These are phyloP conservation scores for Tineola bisselliella DNA, from an alignment of 2,888 invertebrate genomes.

Conservation along the genomic window DNA sequence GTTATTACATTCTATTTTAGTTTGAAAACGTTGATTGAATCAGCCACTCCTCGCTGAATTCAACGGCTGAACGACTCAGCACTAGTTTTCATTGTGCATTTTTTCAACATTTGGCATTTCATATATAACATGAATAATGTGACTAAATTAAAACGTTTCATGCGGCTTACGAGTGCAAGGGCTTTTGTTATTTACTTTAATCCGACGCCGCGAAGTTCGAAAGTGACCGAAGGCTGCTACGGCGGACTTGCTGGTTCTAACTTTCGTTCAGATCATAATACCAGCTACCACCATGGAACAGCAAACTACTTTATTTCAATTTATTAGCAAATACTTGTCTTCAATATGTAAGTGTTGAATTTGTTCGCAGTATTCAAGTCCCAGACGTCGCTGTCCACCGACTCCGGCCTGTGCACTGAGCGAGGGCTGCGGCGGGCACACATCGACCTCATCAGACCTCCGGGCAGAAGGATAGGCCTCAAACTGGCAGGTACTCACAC, in stretches of 20 bases:
- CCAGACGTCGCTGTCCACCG: conserved; percentile 58
- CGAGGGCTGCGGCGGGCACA: conserved; percentile 51
- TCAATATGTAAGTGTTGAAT: conserved; percentile 10
- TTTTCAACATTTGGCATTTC: too few species aligned
- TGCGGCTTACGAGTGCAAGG: too few species aligned
- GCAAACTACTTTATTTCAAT: too few species aligned
- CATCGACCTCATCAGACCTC: conserved; percentile 63
- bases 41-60: not conserved
- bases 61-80: not conserved
- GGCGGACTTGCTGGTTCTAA: too few species aligned
- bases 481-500: conserved; percentile 70
- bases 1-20: conserved; percentile 12
- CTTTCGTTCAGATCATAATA: too few species aligned
- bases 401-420: conserved; percentile 61
- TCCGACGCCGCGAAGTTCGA: too few species aligned
- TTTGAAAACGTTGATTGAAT: not conserved
- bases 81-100: too few species aligned
- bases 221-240: too few species aligned
- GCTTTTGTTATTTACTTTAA: too few species aligned
- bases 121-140: not conserved
- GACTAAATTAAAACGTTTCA: not conserved
- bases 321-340: too few species aligned
- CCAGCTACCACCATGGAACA: too few species aligned
- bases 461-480: conserved; percentile 68
- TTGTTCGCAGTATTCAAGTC: conserved; percentile 57